A percentile compares a stretch with the other conserved stretches of the same genome.
Evolutionary conservation across 1,140 invertebrate species (phyloP).

Genomic region (Octopus bimaculoides): DNA sequence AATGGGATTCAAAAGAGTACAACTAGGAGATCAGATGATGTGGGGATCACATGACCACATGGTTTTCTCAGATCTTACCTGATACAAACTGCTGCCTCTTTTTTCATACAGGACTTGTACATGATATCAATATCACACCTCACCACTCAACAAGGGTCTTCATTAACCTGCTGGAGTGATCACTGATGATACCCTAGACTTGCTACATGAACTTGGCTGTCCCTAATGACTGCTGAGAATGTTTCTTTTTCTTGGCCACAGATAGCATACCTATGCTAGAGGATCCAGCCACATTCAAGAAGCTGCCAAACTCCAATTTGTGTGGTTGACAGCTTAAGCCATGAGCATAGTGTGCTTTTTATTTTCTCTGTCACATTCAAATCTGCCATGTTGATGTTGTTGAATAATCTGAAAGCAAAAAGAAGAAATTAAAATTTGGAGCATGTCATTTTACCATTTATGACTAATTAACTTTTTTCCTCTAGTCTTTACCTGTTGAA

Average conservation of each 20-base stretch:
- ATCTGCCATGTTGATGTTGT: not conserved
- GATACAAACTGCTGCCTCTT: not conserved
- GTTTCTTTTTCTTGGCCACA: not conserved
- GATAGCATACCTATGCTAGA: too few species aligned
- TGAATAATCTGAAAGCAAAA: not conserved
- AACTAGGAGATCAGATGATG: not conserved
- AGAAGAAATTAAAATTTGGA: too few species aligned
- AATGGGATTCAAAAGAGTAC: not conserved
- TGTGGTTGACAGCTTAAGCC: not conserved
- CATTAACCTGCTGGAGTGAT: not conserved
- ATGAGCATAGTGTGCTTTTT: not conserved
- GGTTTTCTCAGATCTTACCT: not conserved
- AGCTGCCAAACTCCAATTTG: not conserved
- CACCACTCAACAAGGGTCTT: not conserved
- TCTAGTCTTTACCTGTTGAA: too few species aligned
- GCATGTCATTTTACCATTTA: too few species aligned
- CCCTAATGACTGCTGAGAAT: not conserved
- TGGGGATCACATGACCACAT: not conserved
- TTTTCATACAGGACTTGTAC: not conserved
- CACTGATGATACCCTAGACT: not conserved
- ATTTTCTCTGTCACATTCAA: not conserved
- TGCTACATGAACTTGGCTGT: not conserved
- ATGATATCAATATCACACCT: not conserved
- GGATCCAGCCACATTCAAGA: not conserved
- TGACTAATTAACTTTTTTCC: too few species aligned